phyloP scores from a whole-genome alignment of 2,797 vertebrate genomes.

The Euphonia xanthogaster region DNA sequence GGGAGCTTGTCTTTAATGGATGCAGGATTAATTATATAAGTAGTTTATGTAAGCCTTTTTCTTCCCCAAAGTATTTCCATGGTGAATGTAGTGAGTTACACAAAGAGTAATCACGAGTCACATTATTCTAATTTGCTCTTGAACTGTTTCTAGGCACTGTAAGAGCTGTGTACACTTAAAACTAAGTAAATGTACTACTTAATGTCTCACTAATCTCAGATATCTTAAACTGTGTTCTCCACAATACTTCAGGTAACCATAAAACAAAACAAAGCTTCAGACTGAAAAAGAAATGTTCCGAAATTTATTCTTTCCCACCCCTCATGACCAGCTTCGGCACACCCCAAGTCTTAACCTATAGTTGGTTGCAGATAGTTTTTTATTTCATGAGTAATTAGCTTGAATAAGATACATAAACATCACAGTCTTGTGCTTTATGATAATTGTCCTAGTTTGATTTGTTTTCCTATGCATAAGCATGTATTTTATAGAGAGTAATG shows the following conservation, averaged over 20 bases:
- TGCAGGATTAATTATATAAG: not conserved
- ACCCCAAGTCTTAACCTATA: not conserved
- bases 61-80: not conserved
- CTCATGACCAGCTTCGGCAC: not conserved
- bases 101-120: not conserved
- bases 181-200: not conserved
- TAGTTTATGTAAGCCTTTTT: not conserved
- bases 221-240: not conserved
- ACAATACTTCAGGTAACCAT: not conserved
- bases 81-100: not conserved
- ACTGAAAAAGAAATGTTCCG: not conserved
- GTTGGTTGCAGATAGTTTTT: not conserved
- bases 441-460: not conserved
- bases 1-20: not conserved
- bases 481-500: not conserved
- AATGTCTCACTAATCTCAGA: not conserved
- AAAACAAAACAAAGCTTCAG: not conserved
- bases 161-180: not conserved
- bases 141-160: not conserved
- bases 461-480: not conserved
- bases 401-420: not conserved
- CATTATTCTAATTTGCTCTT: not conserved
- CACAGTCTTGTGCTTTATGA: not conserved
- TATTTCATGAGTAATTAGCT: not conserved
- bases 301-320: accelerated